Conservation (phyloP, 2,888 invertebrate genomes). For the Cosmopolites sordidus region DNA sequence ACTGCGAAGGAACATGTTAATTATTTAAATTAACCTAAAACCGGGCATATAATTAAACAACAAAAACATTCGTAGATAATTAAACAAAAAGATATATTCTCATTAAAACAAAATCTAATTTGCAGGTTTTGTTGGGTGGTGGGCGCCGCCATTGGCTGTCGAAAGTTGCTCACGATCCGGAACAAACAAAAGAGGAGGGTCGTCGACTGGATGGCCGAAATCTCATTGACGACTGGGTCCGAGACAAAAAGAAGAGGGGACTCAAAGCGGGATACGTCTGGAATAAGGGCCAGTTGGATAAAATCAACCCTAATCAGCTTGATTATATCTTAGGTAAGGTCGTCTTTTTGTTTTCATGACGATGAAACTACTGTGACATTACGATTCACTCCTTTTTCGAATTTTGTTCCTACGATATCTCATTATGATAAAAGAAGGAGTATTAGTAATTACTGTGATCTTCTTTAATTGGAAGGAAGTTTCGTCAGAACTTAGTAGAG, state of each 20-base stretch:
- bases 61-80: too few relatives aligned
- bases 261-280: conserved; percentile 70
- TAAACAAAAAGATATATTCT: too few relatives aligned
- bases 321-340: conserved; percentile 67
- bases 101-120: conserved; percentile 10
- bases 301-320: conserved; percentile 63
- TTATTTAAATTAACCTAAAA: too few relatives aligned
- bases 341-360: neutral
- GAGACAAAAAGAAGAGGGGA: conserved; percentile 65
- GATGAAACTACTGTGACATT: neutral
- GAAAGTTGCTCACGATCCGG: conserved; percentile 65
- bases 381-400: too few relatives aligned
- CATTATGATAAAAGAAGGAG: too few relatives aligned
- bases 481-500: too few relatives aligned
- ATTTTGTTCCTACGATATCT: too few relatives aligned
- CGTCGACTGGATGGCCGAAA: conserved; percentile 71
- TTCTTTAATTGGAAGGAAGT: too few relatives aligned
- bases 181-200: conserved; percentile 66
- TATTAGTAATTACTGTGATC: too few relatives aligned
- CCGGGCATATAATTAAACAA: too few relatives aligned
- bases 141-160: conserved; percentile 73
- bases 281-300: conserved; percentile 67
- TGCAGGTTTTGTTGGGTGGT: conserved; percentile 73
- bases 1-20: too few relatives aligned
- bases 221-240: conserved; percentile 74